A percentile compares a stretch with the other conserved stretches of the same genome.
Evolutionary conservation across 2,797 vertebrate genomes (phyloP).

Genomic region (Dendrocincla fuliginosa): DNA sequence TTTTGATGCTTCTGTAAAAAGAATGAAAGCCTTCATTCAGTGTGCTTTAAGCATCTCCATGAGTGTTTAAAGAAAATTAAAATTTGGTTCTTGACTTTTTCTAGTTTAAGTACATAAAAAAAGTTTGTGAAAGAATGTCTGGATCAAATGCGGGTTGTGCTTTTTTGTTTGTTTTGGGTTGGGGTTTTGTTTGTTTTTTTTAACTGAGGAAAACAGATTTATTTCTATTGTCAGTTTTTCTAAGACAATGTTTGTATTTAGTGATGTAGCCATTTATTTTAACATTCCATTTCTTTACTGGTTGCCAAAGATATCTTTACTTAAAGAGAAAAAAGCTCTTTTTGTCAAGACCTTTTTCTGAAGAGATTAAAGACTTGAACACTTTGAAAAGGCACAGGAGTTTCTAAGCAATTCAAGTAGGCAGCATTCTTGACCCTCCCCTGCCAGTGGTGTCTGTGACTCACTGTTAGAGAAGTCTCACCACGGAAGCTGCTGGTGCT

Average conservation of each 20-base stretch:
- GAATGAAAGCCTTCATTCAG: not conserved
- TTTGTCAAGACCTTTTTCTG: not conserved
- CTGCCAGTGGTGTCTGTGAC: too few species aligned
- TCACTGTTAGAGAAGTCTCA: not conserved
- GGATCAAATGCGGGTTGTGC: not conserved
- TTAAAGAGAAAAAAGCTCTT: not conserved
- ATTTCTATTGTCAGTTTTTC: not conserved
- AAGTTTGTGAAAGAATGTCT: not conserved
- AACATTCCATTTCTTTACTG: not conserved
- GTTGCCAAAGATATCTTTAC: not conserved
- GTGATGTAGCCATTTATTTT: not conserved
- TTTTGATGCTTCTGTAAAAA: not conserved
- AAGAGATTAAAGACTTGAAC: not conserved
- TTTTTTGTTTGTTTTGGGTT: not conserved
- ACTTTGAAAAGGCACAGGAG: not conserved
- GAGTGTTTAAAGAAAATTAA: not conserved
- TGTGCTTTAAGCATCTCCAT: not conserved
- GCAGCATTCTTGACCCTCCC: not conserved
- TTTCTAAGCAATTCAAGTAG: not conserved
- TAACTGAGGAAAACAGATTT: not conserved
- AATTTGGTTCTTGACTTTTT: not conserved
- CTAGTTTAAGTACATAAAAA: not conserved
- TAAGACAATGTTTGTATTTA: not conserved
- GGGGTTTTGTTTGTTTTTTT: not conserved
- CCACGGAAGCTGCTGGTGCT: not conserved